A percentile compares a stretch with the other conserved stretches of the same genome.
These are phyloP conservation scores for Notechis scutatus DNA, from an alignment of 2,113 vertebrate genomes.

Conservation along the genomic window DNA sequence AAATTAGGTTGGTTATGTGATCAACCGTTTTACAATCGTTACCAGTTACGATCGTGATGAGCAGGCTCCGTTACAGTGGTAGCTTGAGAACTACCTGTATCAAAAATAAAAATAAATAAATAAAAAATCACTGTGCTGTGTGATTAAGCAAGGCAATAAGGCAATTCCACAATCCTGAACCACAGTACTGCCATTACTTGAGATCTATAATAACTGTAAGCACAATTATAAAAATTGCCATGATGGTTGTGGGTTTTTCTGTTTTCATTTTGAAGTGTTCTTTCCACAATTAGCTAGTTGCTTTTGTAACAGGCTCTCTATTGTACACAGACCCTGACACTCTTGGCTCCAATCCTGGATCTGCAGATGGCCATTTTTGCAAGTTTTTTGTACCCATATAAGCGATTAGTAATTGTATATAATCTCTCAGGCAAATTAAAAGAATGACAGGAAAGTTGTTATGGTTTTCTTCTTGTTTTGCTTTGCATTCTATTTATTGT, in stretches of 20 bases:
- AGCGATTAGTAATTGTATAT: slow-evolving; percentile 10
- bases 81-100: not conserved
- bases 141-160: slow-evolving; percentile 12
- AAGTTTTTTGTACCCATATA: slow-evolving; percentile 17
- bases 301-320: slow-evolving; percentile 40
- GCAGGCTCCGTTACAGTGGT: not conserved
- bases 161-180: not conserved
- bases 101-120: not conserved
- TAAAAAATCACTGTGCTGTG: slow-evolving; percentile 4
- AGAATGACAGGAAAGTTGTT: not conserved
- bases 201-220: not conserved
- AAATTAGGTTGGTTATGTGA: not conserved
- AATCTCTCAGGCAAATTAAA: not conserved
- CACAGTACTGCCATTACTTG: not conserved
- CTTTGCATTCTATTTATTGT: not conserved
- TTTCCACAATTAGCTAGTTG: slow-evolving; percentile 17
- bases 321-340: slow-evolving; percentile 46
- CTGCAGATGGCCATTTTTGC: slow-evolving; percentile 38
- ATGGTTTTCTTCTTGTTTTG: not conserved
- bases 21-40: not conserved
- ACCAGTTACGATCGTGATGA: not conserved
- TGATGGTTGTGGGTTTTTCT: slow-evolving; percentile 21
- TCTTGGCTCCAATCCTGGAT: slow-evolving; percentile 40
- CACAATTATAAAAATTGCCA: slow-evolving; percentile 4
- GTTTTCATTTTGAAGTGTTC: slow-evolving; percentile 17